Conservation (phyloP, 2,797 vertebrate genomes). For the Melanotaenia trifasciata region DNA sequence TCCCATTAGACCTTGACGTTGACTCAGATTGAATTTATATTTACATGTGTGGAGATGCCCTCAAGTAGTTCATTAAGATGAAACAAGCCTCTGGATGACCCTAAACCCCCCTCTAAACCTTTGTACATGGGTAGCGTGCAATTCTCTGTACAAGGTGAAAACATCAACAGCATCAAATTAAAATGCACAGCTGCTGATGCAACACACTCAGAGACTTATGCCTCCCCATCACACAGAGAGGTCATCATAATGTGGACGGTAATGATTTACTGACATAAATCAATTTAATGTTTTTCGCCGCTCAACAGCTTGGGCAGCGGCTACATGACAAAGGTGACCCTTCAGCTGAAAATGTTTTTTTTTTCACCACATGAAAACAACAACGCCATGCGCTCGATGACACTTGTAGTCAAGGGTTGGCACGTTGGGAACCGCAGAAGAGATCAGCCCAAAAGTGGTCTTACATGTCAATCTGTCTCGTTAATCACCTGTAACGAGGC, state of each 20-base stretch:
- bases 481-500: conserved; percentile 61
- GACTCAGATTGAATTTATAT: conserved; percentile 49
- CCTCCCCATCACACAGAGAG: conserved; percentile 23
- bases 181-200: conserved; percentile 30
- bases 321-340: conserved; percentile 61
- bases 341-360: conserved; percentile 35
- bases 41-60: conserved; percentile 33
- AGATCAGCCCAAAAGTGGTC: conserved; percentile 49
- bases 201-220: conserved; percentile 46
- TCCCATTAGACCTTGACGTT: conserved; percentile 34
- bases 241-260: conserved; percentile 58
- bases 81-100: conserved; percentile 36
- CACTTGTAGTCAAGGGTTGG: conserved; percentile 30
- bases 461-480: conserved; percentile 55
- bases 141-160: conserved; percentile 48
- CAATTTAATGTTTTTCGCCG: conserved; percentile 43
- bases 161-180: conserved; percentile 52
- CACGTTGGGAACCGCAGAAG: conserved; percentile 12
- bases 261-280: conserved; percentile 66
- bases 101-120: conserved; percentile 40
- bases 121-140: conserved; percentile 16
- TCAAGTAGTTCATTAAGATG: conserved; percentile 59
- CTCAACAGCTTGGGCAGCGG: conserved; percentile 24
- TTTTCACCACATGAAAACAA: conserved; percentile 31
- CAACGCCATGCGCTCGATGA: conserved; percentile 3